A percentile compares a stretch with the other conserved stretches of the same genome.
These are phyloP conservation scores for Cartodere bifasciata DNA, from an alignment of 2,888 invertebrate species.

Conservation along the genomic window DNA sequence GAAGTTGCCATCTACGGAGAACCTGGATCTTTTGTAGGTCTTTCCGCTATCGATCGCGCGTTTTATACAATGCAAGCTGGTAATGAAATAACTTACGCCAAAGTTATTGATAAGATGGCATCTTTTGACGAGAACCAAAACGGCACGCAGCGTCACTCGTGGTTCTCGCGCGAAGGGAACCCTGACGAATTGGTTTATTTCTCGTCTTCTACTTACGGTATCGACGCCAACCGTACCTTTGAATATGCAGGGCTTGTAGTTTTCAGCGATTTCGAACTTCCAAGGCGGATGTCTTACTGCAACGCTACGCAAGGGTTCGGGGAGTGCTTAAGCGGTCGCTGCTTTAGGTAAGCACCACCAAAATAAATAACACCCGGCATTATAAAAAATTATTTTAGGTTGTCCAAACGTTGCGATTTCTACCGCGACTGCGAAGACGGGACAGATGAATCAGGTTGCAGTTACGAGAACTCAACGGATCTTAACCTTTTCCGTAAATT, in stretches of 20 bases:
- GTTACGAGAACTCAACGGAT: slow-evolving; percentile 52
- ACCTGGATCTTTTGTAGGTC: slow-evolving; percentile 86
- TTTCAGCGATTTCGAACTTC: slow-evolving; percentile 76
- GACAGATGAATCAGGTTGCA: slow-evolving; percentile 73
- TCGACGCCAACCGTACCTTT: slow-evolving; percentile 90
- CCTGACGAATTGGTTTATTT: slow-evolving; percentile 77
- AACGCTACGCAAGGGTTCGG: slow-evolving; percentile 59
- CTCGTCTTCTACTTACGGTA: slow-evolving; percentile 81
- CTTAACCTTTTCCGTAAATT: slow-evolving; percentile 63
- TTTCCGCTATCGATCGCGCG: slow-evolving; percentile 80
- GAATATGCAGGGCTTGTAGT: slow-evolving; percentile 80
- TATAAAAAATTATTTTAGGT: too few relatives aligned
- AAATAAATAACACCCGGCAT: too few relatives aligned
- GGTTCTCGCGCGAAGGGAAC: slow-evolving; percentile 75
- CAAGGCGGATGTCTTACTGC: slow-evolving; percentile 54
- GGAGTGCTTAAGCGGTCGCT: slow-evolving; percentile 72
- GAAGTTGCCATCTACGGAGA: slow-evolving; percentile 90
- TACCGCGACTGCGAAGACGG: slow-evolving; percentile 67
- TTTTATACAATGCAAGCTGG: slow-evolving; percentile 90
- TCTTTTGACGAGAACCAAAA: slow-evolving; percentile 76
- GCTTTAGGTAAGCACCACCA: slow-evolving; percentile 52
- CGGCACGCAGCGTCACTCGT: slow-evolving; percentile 69
- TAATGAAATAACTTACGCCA: slow-evolving; percentile 77
- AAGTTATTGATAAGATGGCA: slow-evolving; percentile 78
- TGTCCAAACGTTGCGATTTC: slow-evolving; percentile 63